Percentiles rank a stretch among this genome's conserved stretches.
These are phyloP conservation scores for Drosophila atroscutellata DNA, from an alignment of 2,888 invertebrate species.

Conservation along the genomic window DNA sequence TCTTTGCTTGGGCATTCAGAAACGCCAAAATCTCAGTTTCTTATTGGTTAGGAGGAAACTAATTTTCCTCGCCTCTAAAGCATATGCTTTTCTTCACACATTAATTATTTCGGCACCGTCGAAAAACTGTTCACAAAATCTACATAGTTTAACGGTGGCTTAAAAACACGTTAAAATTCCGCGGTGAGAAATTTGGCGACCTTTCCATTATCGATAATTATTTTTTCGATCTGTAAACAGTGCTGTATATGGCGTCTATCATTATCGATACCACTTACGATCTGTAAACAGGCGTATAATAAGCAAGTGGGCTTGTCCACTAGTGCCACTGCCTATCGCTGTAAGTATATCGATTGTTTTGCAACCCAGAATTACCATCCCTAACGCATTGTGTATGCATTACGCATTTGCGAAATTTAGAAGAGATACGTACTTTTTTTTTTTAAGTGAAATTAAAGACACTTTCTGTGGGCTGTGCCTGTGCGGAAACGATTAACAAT, in stretches of 20 bases:
- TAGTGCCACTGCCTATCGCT: slow-evolving; percentile 7
- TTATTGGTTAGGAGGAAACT: not conserved
- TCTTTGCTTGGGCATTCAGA: not conserved
- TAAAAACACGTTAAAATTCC: too few species aligned
- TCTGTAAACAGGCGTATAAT: not conserved
- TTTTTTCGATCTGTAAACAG: not conserved
- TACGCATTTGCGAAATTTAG: slow-evolving; percentile 72
- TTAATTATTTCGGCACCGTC: not conserved
- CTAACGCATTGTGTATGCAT: slow-evolving; percentile 67
- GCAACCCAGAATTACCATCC: slow-evolving; percentile 36
- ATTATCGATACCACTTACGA: not conserved
- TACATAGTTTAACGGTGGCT: not conserved
- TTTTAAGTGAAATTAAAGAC: slow-evolving; percentile 36
- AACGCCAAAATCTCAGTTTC: not conserved
- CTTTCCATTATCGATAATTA: not conserved
- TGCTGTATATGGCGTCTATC: not conserved
- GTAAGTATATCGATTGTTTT: slow-evolving; percentile 44
- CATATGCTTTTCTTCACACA: not conserved
- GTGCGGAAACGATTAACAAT: slow-evolving; percentile 26
- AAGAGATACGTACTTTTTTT: slow-evolving; percentile 24
- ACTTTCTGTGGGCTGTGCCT: slow-evolving; percentile 24
- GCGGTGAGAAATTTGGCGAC: not conserved
- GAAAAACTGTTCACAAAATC: not conserved
- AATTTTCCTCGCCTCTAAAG: too few species aligned
- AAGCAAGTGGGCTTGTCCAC: slow-evolving; percentile 15